Percentiles rank a stretch among this genome's conserved stretches.
These are phyloP conservation scores for Dasyurus viverrinus DNA, from an alignment of 2,113 vertebrate genomes.

Conservation along the genomic window DNA sequence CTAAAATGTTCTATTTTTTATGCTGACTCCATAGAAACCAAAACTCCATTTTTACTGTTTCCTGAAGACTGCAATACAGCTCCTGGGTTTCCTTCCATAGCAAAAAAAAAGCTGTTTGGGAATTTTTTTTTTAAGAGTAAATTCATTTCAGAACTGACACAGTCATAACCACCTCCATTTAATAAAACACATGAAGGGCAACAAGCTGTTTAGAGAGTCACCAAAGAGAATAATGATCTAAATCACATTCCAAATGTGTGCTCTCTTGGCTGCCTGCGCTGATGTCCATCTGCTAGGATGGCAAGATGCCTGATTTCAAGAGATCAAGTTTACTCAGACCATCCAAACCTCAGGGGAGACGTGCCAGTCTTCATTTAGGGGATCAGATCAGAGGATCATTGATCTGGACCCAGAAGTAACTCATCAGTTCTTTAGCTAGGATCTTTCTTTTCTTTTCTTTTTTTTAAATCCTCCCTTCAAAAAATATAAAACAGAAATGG, in stretches of 20 bases:
- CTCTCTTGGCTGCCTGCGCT: conserved; percentile 23
- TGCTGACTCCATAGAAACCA: conserved; percentile 13
- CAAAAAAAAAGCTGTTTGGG: conserved; percentile 47
- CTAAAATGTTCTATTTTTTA: conserved; percentile 42
- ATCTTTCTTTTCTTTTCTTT: not conserved
- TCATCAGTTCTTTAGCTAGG: not conserved
- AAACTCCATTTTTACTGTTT: conserved; percentile 50
- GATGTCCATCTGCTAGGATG: conserved; percentile 35
- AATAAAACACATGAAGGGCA: conserved; percentile 37
- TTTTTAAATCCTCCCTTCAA: not conserved
- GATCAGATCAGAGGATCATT: not conserved
- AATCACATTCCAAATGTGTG: conserved; percentile 39
- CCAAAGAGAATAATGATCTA: not conserved
- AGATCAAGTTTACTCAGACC: conserved; percentile 31
- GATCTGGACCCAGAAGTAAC: not conserved
- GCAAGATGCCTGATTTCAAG: conserved; percentile 32
- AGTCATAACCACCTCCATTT: conserved; percentile 39
- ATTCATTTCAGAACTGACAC: conserved; percentile 53
- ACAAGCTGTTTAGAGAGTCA: conserved; percentile 44
- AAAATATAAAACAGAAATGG: conserved; percentile 31
- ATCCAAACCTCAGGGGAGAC: conserved; percentile 24
- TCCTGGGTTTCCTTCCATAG: conserved; percentile 52
- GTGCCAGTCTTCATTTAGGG: conserved; percentile 19
- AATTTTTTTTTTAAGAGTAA: conserved; percentile 45
- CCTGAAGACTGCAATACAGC: conserved; percentile 40